A percentile compares a stretch with the other conserved stretches of the same genome.
Conservation (phyloP, 2,113 vertebrate species). For the Hippocampus barbouri region DNA sequence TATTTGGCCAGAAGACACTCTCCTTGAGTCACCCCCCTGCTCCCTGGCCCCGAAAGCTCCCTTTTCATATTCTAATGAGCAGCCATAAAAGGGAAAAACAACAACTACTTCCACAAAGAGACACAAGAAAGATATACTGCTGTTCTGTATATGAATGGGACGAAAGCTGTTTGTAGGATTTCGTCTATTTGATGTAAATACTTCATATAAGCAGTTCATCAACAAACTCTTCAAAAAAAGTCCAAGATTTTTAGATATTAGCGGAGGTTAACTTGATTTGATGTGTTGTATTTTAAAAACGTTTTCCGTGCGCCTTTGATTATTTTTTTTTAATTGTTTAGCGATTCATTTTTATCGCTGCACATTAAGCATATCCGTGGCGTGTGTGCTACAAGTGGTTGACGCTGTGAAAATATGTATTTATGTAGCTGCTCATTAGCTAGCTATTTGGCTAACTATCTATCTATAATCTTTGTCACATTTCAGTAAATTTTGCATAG, state of each 20-base stretch:
- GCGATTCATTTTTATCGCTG: not conserved
- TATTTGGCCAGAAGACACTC: conserved; percentile 93
- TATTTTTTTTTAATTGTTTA: not conserved
- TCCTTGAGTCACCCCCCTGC: conserved; percentile 59
- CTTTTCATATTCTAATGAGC: conserved; percentile 98
- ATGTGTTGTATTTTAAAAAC: not conserved
- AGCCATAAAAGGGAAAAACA: conserved; percentile 86
- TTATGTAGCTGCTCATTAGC: no score
- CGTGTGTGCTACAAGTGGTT: no score
- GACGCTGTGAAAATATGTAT: no score
- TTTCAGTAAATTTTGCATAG: not conserved
- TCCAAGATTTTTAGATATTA: not conserved
- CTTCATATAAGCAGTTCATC: not conserved
- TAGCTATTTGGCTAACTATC: no score
- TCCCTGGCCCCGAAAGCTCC: conserved; percentile 80
- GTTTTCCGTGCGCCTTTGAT: not conserved
- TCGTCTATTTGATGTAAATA: conserved; percentile 32
- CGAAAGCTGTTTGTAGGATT: conserved; percentile 45
- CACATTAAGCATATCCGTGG: not conserved
- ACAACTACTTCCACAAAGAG: conserved; percentile 76
- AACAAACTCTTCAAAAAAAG: not conserved
- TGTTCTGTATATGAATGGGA: conserved; percentile 58
- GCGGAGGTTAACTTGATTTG: not conserved
- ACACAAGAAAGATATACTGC: conserved; percentile 77
- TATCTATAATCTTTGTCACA: not conserved